Evolutionary conservation across 2,797 vertebrate genomes (phyloP).

Genomic region (Brachyalestes nurse): DNA sequence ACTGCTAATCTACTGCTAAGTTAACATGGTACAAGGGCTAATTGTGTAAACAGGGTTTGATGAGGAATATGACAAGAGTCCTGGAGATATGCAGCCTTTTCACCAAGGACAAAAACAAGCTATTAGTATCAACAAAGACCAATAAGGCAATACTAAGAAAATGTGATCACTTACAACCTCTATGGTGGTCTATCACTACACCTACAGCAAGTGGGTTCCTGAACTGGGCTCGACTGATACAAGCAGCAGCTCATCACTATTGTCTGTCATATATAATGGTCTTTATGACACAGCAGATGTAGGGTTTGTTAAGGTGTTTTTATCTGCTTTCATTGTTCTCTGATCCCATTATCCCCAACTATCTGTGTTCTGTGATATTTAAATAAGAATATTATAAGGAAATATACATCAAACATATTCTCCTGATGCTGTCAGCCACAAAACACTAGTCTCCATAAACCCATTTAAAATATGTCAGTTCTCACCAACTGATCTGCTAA

Average conservation of each 20-base stretch:
- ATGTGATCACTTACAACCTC: constrained; percentile 14
- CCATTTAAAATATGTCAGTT: not conserved
- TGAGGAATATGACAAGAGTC: too few species aligned
- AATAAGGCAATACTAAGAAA: constrained; percentile 20
- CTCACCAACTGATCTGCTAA: not conserved
- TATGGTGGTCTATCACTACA: constrained; percentile 26
- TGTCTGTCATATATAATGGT: not conserved
- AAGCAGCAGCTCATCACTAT: not conserved
- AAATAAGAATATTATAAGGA: too few species aligned
- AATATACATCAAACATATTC: not conserved
- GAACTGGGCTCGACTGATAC: not conserved
- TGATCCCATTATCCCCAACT: too few species aligned
- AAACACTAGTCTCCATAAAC: not conserved
- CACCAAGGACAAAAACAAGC: not conserved
- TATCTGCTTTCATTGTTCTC: too few species aligned
- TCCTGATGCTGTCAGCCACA: not conserved
- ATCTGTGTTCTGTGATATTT: too few species aligned
- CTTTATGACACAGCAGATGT: too few species aligned
- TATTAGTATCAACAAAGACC: not conserved
- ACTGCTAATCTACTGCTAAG: not conserved
- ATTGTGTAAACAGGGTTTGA: not conserved
- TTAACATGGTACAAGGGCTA: too few species aligned
- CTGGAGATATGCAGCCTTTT: not conserved
- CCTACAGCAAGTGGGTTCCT: not conserved
- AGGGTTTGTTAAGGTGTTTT: too few species aligned